Evolutionary conservation across 2,113 vertebrate species (phyloP).

Genomic region (Misgurnus mizolepis): DNA sequence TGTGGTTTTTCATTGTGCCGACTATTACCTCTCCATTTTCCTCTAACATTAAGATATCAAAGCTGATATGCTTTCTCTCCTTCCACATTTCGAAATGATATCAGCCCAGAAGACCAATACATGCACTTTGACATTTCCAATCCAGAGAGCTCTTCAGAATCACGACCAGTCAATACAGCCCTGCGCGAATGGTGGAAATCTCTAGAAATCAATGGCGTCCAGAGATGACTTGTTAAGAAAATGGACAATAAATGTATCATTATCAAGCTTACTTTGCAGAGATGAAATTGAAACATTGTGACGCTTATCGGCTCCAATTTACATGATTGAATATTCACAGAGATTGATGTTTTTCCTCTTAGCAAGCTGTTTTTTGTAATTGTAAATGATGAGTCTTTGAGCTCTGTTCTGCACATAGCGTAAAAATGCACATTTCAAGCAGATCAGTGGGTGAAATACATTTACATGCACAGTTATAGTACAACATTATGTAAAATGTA

Average conservation of each 20-base stretch:
- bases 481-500: constrained; percentile 22
- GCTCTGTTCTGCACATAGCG: background rate
- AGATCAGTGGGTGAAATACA: constrained; percentile 34
- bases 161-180: constrained; percentile 20
- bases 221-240: constrained; percentile 33
- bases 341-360: background rate
- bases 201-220: constrained; percentile 25
- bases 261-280: background rate
- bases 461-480: constrained; percentile 32
- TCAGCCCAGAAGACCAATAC: constrained; percentile 12
- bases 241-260: background rate
- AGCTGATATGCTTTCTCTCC: background rate
- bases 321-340: background rate
- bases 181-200: background rate
- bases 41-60: constrained; percentile 15
- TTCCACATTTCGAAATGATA: constrained; percentile 17
- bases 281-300: background rate
- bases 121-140: constrained; percentile 38
- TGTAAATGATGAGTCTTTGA: constrained; percentile 26
- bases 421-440: constrained; percentile 17
- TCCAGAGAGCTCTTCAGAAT: constrained; percentile 25
- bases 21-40: constrained; percentile 25
- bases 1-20: constrained; percentile 13
- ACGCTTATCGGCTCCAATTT: background rate
- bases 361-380: background rate